Percentiles rank a stretch among this genome's conserved stretches.
These are phyloP conservation scores for Microchirus variegatus DNA, from an alignment of 2,797 vertebrate genomes.

Conservation along the genomic window DNA sequence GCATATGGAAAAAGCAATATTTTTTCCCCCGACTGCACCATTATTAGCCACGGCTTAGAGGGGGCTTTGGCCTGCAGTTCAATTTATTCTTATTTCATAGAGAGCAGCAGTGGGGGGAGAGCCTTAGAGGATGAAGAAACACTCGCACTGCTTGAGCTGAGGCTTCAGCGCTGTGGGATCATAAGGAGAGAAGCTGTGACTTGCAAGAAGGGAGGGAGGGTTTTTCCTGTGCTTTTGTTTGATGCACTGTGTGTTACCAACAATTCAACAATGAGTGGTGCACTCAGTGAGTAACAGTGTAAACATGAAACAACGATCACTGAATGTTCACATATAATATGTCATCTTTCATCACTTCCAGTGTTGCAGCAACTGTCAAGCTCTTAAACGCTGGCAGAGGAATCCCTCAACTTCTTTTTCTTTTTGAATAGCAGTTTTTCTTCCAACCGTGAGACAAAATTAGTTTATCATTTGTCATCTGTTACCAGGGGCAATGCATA, in stretches of 20 bases:
- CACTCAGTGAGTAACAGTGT: conserved; percentile 8
- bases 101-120: conserved; percentile 35
- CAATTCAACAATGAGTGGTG: conserved; percentile 5
- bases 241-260: conserved; percentile 2
- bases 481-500: too few species aligned
- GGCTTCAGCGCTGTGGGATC: conserved; percentile 31
- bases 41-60: conserved; percentile 40
- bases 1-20: conserved; percentile 53
- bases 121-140: conserved; percentile 43
- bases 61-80: conserved; percentile 46
- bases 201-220: conserved; percentile 6
- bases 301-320: conserved; percentile 18
- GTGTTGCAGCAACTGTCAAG: too few species aligned
- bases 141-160: conserved; percentile 36
- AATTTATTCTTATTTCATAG: conserved; percentile 66
- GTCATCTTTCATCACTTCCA: too few species aligned
- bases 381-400: too few species aligned
- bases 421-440: too few species aligned
- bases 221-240: conserved; percentile 28
- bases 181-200: conserved; percentile 30
- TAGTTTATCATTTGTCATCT: too few species aligned
- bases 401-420: too few species aligned
- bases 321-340: neutral
- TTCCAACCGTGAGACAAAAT: too few species aligned
- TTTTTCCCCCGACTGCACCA: conserved; percentile 23